Percentiles rank a stretch among this genome's conserved stretches.
These are phyloP conservation scores for Leuctra nigra DNA, from an alignment of 2,888 invertebrate genomes.

Conservation along the genomic window DNA sequence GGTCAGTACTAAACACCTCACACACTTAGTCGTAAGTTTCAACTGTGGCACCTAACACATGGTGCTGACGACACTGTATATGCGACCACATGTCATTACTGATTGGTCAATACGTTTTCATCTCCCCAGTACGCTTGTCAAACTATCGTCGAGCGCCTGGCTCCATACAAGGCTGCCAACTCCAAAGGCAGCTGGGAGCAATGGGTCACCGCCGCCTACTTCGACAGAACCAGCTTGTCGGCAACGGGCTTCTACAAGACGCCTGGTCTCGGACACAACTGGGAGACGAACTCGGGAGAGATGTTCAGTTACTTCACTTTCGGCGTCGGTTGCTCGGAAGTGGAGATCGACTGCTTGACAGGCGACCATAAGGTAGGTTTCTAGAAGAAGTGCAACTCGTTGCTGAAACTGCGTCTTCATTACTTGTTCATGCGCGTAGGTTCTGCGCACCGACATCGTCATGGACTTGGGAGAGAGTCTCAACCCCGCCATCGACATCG, in stretches of 20 bases:
- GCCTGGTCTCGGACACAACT: conserved; percentile 65
- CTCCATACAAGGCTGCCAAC: conserved; percentile 64
- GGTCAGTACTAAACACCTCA: too few relatives aligned
- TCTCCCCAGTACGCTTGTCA: conserved; percentile 63
- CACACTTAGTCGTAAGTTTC: too few relatives aligned
- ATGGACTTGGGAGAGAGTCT: conserved; percentile 95
- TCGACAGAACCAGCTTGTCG: too few relatives aligned
- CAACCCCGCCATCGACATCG: conserved; percentile 95
- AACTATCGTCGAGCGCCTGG: conserved; percentile 61
- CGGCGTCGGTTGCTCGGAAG: conserved; percentile 80
- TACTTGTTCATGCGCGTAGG: conserved; percentile 78
- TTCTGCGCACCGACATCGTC: conserved; percentile 84
- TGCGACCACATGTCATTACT: too few relatives aligned
- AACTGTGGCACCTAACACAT: too few relatives aligned
- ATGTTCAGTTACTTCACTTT: conserved; percentile 80
- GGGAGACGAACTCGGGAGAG: conserved; percentile 60
- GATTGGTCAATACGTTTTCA: too few relatives aligned
- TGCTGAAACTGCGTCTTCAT: too few relatives aligned
- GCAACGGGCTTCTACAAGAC: too few relatives aligned
- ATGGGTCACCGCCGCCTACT: too few relatives aligned
- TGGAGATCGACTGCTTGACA: conserved; percentile 89
- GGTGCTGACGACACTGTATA: too few relatives aligned
- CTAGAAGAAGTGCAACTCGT: too few relatives aligned
- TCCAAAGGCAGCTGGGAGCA: too few relatives aligned
- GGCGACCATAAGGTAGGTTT: conserved; percentile 81